Evolutionary conservation across 1,140 invertebrate genomes (phyloP).

Genomic region (Pogonus chalceus): DNA sequence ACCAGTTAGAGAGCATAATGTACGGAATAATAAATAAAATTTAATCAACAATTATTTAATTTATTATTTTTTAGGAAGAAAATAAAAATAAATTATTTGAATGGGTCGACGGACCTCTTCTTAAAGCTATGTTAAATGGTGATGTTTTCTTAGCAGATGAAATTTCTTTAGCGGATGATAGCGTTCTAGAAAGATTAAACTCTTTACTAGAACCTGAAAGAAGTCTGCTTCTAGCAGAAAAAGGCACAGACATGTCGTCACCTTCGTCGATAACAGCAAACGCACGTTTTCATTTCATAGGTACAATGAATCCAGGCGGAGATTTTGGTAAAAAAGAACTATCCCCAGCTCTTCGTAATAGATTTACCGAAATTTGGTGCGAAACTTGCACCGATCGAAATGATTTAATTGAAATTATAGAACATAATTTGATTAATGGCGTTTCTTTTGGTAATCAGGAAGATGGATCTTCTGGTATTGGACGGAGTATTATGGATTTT

Average conservation of each 20-base stretch:
- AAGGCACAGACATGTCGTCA: constrained; percentile 48
- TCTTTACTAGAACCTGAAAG: constrained; percentile 92
- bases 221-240: constrained; percentile 83
- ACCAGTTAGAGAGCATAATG: constrained; percentile 67
- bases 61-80: constrained; percentile 19
- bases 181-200: constrained; percentile 94
- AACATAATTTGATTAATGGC: constrained; percentile 58
- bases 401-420: constrained; percentile 71
- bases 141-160: constrained; percentile 92
- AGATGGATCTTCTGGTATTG: constrained; percentile 47
- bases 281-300: constrained; percentile 80
- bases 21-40: constrained; percentile 16
- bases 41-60: neutral
- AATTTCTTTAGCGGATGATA: constrained; percentile 98
- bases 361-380: constrained; percentile 99
- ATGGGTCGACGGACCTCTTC: constrained; percentile 94
- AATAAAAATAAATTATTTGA: constrained; percentile 69
- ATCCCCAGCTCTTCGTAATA: constrained; percentile 92
- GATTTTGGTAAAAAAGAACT: constrained; percentile 99
- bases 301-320: constrained; percentile 99
- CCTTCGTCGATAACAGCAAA: constrained; percentile 54
- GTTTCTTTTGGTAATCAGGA: constrained; percentile 43
- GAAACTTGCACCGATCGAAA: constrained; percentile 52
- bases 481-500: constrained; percentile 65
- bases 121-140: constrained; percentile 82